Base-by-base conservation (phyloP, 1,140 invertebrate genomes). In the Drosophila fuyamai region DNA sequence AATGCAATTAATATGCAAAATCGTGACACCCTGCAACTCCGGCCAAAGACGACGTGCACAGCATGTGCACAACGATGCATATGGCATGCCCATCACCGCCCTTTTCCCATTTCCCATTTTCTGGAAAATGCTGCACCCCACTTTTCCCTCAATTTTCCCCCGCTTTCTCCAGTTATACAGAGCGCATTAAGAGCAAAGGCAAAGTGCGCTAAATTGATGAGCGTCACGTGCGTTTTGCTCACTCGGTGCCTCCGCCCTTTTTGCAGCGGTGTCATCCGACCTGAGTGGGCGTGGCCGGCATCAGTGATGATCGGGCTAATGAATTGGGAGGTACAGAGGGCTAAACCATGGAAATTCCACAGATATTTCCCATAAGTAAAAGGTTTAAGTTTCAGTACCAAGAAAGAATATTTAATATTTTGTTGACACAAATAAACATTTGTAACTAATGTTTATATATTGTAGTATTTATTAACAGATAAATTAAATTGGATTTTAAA, bases 1-100 rank as follows among this genome's bases (percentile, higher is more conserved):
- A 91, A 91, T 91, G 88, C 83, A 91, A 91, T 91, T 91, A 91
- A 91, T 91, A 91, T 91, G 88, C 88, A 91, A 91, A 91, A 90
- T 91, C 83, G 88, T 91, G 88, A 91, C 88, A 91, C 66, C 72
- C 16, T 38, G 18, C 16, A 61, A 46, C 50, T 48, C 38, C 50
- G 13, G 46, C n/a, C n/a, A 57, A 66, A 48, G 76, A 70, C 41
- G 61, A 79, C 77, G 77, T 79, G 77, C 77, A 48, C 77, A 79
- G 76, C 76, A 78, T 78, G 76, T 78, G 74, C 76, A 41, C 72
- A 88, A 84, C 80, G 58, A 44, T 68, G 48, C 51, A 36, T 56
- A 56, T 71, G 50, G 58, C 41, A 16, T 59, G 35, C 63, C 16
- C 38, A 50, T 35, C 43, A 16, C 38, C 38, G 35, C 23, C 29